Base-by-base conservation (phyloP, 2,888 invertebrate genomes). In the Coelogynopora nodosa region DNA sequence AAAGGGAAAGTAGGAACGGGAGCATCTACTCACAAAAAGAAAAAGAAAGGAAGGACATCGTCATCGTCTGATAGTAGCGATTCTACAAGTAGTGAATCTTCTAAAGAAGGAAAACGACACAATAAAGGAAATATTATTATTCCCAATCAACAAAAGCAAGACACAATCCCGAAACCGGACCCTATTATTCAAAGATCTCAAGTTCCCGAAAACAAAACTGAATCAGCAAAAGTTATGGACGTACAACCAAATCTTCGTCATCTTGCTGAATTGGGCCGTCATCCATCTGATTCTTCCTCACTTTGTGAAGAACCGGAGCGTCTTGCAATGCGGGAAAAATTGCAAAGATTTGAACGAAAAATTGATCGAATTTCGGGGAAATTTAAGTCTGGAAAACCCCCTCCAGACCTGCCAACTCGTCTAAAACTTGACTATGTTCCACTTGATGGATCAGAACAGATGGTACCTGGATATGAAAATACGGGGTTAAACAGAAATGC, bases 321-420 rank as follows among this genome's bases (percentile, higher is more conserved):
- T 23, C 74, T 74, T 26, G 74, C 74, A 23, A 74, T 74, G 74
- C 18, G 74, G 23, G 74, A 74, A 5, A 74, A 74, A 74, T 5
- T 74, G 2, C 74, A 74, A 23, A 13, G 74, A 74, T 74, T 74
- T 74, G 74, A 74, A 74, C 5, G 23, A 26, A 74, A 74, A 26
- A 74, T 74, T 74, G 74, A 74, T 26, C 5, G 74, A 74, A 2
- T 74, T 74, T 74, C 74, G 18, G 74, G 74, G 23, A 74, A 74
- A 74, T 74, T 74, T 74, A 74, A 74, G 23, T 26, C 5, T 13
- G 74, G 23, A 23, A 74, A 74, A 23, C 74, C 74, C 23, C 74
- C 74, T 13, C 74, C 74, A 13, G 74, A 74, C 5, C 23, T 74
- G 23, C 74, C 74, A 74, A 23, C 74, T 13, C 5, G 74, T 13